Base-by-base conservation (phyloP, 2,113 vertebrate species). In the Ornithorhynchus anatinus region DNA sequence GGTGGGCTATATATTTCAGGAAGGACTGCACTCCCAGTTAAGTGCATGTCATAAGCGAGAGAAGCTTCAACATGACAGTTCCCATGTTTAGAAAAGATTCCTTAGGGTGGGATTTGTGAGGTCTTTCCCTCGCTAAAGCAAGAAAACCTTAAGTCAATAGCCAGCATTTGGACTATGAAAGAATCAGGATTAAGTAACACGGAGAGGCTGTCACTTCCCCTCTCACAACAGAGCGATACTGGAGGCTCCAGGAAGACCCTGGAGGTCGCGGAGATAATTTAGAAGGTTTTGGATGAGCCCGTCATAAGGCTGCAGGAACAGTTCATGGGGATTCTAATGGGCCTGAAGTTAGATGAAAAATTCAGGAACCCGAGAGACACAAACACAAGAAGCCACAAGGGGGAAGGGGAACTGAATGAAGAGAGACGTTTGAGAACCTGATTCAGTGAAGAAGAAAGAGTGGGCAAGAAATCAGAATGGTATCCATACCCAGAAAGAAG, bases 11-110 rank as follows among this genome's bases (percentile, higher is more conserved):
- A 25, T 37, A 56, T 62, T 69, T 79, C 38, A 57, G 27, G 62
- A n/a, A 68, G 17, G 81, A 68, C 43, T 75, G 63, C 51, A 59
- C 79, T 69, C 79, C n/a, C 43, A 39, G 67, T 62, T 68, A 20
- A n/a, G n/a, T n/a, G 52, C 35, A 17, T 50, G 10, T 56, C 38
- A 64, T n/a, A n/a, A 76, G 67, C 48, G 47, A 42, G 72, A 0
- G 5, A 53, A 48, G 76, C 40, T 44, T 67, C 57, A 17, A 17
- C 60, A 76, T 83, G 42, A 64, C 59, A 71, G 19, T 23, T 29
- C 16, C 69, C 10, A 66, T 68, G 23, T 60, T 69, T 69, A n/a
- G 16, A 39, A 48, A 76, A 77, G 39, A 64, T n/a, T 36, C 68
- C 29, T 44, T 43, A 3, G n/a, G 68, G 48, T 22, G 32, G 16